phyloP scores from a whole-genome alignment of 2,797 vertebrate genomes.

The Bufotes viridis region DNA sequence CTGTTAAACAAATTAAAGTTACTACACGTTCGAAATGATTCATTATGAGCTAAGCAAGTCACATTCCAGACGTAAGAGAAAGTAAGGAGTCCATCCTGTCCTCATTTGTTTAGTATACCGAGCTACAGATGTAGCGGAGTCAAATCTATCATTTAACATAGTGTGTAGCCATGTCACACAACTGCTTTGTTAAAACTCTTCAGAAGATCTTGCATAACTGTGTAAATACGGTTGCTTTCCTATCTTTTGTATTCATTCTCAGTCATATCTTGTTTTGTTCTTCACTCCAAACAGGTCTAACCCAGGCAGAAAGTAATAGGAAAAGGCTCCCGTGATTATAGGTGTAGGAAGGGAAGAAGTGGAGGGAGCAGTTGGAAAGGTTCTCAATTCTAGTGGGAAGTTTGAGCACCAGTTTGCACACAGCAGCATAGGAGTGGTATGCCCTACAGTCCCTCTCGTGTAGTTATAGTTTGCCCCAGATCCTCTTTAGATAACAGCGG shows the following conservation, averaged over 20 bases:
- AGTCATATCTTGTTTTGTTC: neutral
- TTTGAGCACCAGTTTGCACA: too few relatives aligned
- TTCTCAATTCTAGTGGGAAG: too few relatives aligned
- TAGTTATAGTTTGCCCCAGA: too few relatives aligned
- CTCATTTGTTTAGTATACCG: neutral
- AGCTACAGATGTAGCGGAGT: neutral
- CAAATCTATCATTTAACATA: neutral
- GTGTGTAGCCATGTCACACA: neutral
- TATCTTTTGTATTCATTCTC: neutral
- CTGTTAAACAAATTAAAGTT: conserved; percentile 34
- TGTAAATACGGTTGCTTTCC: neutral
- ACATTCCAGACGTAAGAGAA: neutral
- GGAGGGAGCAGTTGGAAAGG: too few relatives aligned
- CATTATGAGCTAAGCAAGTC: neutral
- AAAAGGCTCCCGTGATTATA: too few relatives aligned
- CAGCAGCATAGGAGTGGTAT: too few relatives aligned
- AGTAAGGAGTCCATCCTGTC: neutral
- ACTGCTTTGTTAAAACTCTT: neutral
- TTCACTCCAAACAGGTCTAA: neutral
- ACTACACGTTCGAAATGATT: conserved; percentile 35
- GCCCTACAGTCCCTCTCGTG: too few relatives aligned
- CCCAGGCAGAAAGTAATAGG: too few relatives aligned
- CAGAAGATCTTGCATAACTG: neutral
- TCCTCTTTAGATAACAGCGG: too few relatives aligned
- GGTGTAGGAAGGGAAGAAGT: too few relatives aligned